These are phyloP conservation scores for Lepus oiostolus DNA, from an alignment of 2,797 vertebrate species.

Conservation along the genomic window DNA sequence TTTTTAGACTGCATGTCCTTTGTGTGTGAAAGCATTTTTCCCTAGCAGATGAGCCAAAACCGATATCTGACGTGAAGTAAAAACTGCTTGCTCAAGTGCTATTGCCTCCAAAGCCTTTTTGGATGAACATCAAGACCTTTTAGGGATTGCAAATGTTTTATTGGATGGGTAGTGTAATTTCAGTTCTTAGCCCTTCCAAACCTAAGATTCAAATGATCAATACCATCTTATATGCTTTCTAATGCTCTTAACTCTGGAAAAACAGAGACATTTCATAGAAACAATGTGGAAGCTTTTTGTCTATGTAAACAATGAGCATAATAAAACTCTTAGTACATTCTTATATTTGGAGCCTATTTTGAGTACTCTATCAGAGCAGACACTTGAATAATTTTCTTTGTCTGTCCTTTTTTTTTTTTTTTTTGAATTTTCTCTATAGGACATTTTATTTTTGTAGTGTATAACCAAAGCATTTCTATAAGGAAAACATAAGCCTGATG, in stretches of 20 bases:
- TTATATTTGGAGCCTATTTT: not conserved
- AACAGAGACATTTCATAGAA: not conserved
- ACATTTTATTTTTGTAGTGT: not conserved
- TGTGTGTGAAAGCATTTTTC: slow-evolving; percentile 15
- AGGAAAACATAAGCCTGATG: not conserved
- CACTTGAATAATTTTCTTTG: not conserved
- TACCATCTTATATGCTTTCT: not conserved
- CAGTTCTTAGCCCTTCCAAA: not conserved
- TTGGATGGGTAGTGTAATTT: not conserved
- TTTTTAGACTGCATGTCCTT: not conserved
- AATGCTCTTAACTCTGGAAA: not conserved
- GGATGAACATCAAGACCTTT: not conserved
- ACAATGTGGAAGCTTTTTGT: not conserved
- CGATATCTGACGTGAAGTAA: not conserved
- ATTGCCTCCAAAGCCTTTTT: not conserved
- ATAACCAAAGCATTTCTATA: not conserved
- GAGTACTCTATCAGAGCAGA: not conserved
- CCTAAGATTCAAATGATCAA: not conserved
- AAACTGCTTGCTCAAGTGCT: not conserved
- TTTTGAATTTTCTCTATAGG: not conserved
- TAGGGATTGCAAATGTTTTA: not conserved
- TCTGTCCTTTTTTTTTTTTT: not conserved
- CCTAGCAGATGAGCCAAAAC: not conserved
- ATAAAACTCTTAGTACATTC: not conserved
- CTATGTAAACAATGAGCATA: not conserved